Conservation (phyloP, 1,140 invertebrate species). For the Drosophila orosa region DNA sequence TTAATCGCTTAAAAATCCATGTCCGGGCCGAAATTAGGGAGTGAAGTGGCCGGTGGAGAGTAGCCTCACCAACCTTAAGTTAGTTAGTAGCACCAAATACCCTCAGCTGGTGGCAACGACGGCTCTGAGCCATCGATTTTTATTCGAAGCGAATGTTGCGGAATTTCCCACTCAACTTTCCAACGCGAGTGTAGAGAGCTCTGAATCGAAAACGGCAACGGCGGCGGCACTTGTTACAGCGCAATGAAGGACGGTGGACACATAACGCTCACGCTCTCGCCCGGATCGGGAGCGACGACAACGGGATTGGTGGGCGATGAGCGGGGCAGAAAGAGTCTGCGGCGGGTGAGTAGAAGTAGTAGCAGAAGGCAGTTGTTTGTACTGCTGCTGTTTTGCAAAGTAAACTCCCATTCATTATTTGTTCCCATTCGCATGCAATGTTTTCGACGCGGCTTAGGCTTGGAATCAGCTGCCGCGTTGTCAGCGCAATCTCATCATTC, state of each 20-base stretch:
- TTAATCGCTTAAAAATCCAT: slow-evolving; percentile 10
- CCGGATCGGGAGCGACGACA: slow-evolving; percentile 13
- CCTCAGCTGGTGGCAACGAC: slow-evolving; percentile 12
- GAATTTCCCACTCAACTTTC: slow-evolving; percentile 31
- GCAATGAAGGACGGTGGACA: slow-evolving; percentile 73
- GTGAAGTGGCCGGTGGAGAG: slow-evolving; percentile 16
- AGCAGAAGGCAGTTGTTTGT: not conserved
- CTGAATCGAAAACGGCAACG: not conserved
- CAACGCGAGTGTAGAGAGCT: slow-evolving; percentile 16
- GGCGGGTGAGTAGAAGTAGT: slow-evolving; percentile 60
- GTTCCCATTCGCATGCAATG: slow-evolving; percentile 7
- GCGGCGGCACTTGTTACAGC: not conserved
- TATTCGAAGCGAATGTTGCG: slow-evolving; percentile 45
- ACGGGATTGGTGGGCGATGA: slow-evolving; percentile 42
- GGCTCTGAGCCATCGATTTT: slow-evolving; percentile 46
- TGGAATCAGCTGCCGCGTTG: slow-evolving; percentile 94
- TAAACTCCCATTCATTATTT: slow-evolving; percentile 6
- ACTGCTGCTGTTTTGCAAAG: not conserved
- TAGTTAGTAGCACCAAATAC: slow-evolving; percentile 39
- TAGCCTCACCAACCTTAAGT: slow-evolving; percentile 8
- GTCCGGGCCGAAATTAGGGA: slow-evolving; percentile 1
- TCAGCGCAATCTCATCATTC: slow-evolving; percentile 90
- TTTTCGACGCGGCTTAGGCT: slow-evolving; percentile 85
- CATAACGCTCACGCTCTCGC: slow-evolving; percentile 67
- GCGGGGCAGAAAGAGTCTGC: slow-evolving; percentile 63